These are phyloP conservation scores for Sebastes wilsoni DNA, from an alignment of 2,797 vertebrate species.

Conservation along the genomic window DNA sequence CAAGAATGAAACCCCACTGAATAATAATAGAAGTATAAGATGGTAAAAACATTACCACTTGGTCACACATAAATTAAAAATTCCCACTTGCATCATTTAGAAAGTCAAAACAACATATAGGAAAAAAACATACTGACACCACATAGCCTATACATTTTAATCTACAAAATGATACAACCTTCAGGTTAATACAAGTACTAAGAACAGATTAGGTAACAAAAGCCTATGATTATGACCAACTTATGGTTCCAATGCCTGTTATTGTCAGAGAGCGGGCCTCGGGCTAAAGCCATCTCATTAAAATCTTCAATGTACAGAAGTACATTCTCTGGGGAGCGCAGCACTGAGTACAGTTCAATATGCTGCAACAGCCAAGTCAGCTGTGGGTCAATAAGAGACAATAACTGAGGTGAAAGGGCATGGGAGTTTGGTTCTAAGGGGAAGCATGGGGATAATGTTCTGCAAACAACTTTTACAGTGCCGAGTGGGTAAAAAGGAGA, in stretches of 20 bases:
- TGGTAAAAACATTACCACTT: neutral
- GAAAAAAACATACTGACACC: neutral
- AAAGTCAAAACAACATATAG: neutral
- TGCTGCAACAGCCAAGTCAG: slow-evolving; percentile 42
- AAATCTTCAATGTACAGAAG: slow-evolving; percentile 4
- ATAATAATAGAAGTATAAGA: neutral
- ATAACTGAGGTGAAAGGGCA: slow-evolving; percentile 41
- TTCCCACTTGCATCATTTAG: neutral
- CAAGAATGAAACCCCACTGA: neutral
- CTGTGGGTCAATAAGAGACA: slow-evolving; percentile 48
- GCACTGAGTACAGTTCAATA: slow-evolving; percentile 46
- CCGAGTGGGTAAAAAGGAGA: neutral
- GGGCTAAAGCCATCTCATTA: slow-evolving; percentile 34
- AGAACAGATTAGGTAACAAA: slow-evolving; percentile 3
- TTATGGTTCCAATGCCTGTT: slow-evolving; percentile 2
- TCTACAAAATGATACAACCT: neutral
- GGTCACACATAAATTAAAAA: neutral
- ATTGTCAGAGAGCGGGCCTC: neutral
- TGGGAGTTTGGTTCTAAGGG: neutral
- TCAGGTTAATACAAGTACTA: neutral
- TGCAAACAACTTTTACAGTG: neutral
- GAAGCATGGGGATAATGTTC: slow-evolving; percentile 5
- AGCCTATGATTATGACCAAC: neutral
- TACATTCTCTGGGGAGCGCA: slow-evolving; percentile 20
- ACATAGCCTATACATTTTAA: neutral